These are phyloP conservation scores for Holothuria leucospilota DNA, from an alignment of 53 echinoderm and acorn worm species.

Conservation along the genomic window DNA sequence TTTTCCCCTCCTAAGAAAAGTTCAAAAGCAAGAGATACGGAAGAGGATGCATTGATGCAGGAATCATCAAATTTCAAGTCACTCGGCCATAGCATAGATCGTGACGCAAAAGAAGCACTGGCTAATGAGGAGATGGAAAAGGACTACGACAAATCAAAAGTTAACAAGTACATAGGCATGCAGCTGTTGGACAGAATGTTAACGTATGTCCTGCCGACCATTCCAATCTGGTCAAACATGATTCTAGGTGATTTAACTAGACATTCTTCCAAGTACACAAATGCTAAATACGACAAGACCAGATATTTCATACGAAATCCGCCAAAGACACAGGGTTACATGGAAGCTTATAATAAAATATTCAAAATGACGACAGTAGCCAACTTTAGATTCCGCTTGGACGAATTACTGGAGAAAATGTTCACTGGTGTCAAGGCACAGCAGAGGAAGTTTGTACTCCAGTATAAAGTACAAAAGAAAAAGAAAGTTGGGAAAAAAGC, in stretches of 20 bases:
- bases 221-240: constrained; percentile 22
- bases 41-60: not conserved
- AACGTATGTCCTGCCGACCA: not conserved
- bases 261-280: not conserved
- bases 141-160: too few species aligned
- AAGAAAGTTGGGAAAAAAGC: not conserved
- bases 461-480: not conserved
- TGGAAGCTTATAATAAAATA: constrained; percentile 20
- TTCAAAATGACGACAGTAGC: not conserved
- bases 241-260: not conserved
- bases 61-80: not conserved
- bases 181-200: too few species aligned
- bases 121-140: too few species aligned
- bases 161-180: too few species aligned
- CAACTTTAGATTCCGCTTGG: constrained; percentile 4
- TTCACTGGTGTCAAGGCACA: not conserved
- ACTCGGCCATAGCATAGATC: too few species aligned
- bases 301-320: constrained; percentile 17
- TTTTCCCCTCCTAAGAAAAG: too few species aligned
- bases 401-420: constrained; percentile 6
- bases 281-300: not conserved
- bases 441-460: constrained; percentile 6
- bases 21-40: too few species aligned
- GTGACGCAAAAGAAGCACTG: too few species aligned
- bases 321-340: constrained; percentile 14